These are phyloP conservation scores for Gymnothorax javanicus DNA, from an alignment of 2,797 vertebrate species.

Conservation along the genomic window DNA sequence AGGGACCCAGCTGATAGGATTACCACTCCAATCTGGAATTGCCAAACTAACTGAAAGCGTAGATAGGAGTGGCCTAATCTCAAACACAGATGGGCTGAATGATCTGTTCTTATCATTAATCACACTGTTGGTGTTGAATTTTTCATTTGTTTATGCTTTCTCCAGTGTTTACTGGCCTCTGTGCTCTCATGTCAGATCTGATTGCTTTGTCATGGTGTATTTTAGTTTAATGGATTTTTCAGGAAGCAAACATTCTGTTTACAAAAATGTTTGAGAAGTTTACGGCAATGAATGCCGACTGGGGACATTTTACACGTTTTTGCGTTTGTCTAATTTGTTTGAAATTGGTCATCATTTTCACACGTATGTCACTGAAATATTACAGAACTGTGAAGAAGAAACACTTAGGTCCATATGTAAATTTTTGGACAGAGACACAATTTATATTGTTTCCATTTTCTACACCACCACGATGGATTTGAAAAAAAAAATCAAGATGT, in stretches of 20 bases:
- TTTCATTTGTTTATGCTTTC: neutral
- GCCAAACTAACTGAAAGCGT: neutral
- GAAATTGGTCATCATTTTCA: neutral
- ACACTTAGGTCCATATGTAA: neutral
- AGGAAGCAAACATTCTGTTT: neutral
- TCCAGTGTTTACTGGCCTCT: neutral
- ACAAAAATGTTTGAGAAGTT: neutral
- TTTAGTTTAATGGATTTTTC: neutral
- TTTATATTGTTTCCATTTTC: neutral
- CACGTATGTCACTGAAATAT: neutral
- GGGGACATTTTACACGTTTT: neutral
- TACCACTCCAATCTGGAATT: too few relatives aligned
- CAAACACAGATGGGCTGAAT: neutral
- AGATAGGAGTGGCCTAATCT: neutral
- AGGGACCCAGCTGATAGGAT: too few relatives aligned
- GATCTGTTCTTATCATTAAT: neutral
- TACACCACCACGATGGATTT: too few relatives aligned
- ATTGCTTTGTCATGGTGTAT: neutral
- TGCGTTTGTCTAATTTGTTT: neutral
- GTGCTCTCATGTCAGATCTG: neutral
- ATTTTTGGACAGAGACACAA: neutral
- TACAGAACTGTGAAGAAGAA: neutral
- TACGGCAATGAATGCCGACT: neutral
- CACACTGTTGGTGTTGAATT: neutral
- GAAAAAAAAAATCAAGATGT: neutral